Percentiles rank a stretch among this genome's conserved stretches.
Conservation (phyloP, 2,113 vertebrate species). For the Seriola quinqueradiata region DNA sequence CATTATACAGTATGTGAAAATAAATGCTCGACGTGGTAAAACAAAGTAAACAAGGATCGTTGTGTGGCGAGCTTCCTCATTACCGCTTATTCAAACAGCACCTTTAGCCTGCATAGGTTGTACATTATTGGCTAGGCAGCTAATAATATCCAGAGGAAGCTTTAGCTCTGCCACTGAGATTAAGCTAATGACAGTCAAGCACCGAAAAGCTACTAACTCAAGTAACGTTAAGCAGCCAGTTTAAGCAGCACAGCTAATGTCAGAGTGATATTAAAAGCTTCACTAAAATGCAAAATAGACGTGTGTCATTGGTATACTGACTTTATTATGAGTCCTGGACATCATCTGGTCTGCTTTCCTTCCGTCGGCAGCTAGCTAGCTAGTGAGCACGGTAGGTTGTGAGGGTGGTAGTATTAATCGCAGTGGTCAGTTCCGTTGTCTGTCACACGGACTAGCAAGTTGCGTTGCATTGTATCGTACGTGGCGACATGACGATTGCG, state of each 20-base stretch:
- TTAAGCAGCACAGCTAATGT: neutral
- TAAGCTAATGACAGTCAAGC: conserved; percentile 25
- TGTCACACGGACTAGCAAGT: conserved; percentile 53
- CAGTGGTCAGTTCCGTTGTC: conserved; percentile 63
- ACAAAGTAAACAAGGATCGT: no score
- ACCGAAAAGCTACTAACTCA: neutral
- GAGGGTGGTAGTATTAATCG: no score
- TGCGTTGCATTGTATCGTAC: conserved; percentile 77
- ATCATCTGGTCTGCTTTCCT: conserved; percentile 43
- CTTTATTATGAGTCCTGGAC: conserved; percentile 51
- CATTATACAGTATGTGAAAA: neutral
- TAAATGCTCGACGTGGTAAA: neutral
- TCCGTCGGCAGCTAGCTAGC: conserved; percentile 27
- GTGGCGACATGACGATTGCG: conserved; percentile 74
- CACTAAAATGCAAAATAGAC: neutral
- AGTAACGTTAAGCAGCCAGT: neutral
- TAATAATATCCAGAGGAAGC: conserved; percentile 43
- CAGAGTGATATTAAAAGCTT: neutral
- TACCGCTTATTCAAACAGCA: neutral
- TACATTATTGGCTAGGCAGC: conserved; percentile 11
- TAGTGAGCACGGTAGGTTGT: conserved; percentile 22
- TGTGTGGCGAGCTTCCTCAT: conserved; percentile 5
- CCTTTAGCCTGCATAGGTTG: neutral
- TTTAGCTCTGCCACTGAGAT: conserved; percentile 58
- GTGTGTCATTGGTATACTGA: conserved; percentile 52